Conservation (phyloP, 2,888 invertebrate species). For the Stenolophus ochropezus region DNA sequence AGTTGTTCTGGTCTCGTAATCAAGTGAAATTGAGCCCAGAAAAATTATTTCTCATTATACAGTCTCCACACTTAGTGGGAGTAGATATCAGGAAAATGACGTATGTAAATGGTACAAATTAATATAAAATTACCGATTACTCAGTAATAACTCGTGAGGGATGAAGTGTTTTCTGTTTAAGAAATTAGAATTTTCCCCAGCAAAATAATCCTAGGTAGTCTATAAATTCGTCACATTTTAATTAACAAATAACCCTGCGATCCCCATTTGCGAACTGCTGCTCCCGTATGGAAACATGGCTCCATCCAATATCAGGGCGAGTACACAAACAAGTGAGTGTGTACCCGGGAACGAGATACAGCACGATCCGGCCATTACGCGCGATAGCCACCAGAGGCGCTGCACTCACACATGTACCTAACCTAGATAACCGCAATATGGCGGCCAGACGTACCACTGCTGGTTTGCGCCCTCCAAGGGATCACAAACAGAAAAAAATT, state of each 20-base stretch:
- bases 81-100: too few species aligned
- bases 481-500: neutral
- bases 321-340: constrained; percentile 45
- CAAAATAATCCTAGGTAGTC: neutral
- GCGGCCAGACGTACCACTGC: neutral
- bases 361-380: constrained; percentile 70
- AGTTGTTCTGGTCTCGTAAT: too few species aligned
- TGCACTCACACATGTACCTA: constrained; percentile 30
- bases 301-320: constrained; percentile 35
- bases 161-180: too few species aligned
- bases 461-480: neutral
- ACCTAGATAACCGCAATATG: constrained; percentile 50
- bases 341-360: constrained; percentile 67
- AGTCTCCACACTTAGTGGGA: too few species aligned
- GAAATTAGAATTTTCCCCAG: too few species aligned
- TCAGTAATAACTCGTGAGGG: too few species aligned
- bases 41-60: too few species aligned
- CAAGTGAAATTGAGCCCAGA: too few species aligned
- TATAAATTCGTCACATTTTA: neutral
- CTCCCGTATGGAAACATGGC: neutral
- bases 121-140: too few species aligned
- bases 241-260: neutral
- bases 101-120: too few species aligned
- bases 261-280: neutral
- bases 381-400: constrained; percentile 52